A percentile compares a stretch with the other conserved stretches of the same genome.
phyloP scores from a whole-genome alignment of 2,113 vertebrate genomes.

The Oreochromis tanganicae region DNA sequence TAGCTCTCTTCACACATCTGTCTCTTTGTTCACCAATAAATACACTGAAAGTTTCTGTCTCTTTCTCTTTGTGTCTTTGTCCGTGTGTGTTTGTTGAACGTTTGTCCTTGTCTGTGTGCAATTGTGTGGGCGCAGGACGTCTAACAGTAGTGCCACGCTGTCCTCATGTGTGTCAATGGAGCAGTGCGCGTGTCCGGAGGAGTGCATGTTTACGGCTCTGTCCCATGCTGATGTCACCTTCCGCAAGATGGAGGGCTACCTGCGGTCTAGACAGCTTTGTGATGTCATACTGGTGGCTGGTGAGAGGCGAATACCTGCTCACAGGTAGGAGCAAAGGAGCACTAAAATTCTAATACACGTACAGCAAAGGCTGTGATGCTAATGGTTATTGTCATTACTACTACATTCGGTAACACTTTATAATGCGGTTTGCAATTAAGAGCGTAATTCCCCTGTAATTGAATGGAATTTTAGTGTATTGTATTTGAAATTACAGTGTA shows the following conservation, averaged over 20 bases:
- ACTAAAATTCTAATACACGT: not conserved
- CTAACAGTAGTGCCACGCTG: constrained; percentile 85
- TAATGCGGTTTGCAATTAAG: not conserved
- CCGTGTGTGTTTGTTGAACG: not conserved
- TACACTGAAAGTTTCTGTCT: constrained; percentile 19
- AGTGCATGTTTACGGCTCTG: constrained; percentile 87
- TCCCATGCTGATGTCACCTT: constrained; percentile 93
- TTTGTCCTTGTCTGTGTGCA: not conserved
- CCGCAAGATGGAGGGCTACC: constrained; percentile 95
- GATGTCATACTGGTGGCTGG: constrained; percentile 93
- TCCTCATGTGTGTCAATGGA: constrained; percentile 90
- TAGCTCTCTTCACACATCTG: not conserved
- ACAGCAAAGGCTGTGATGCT: not conserved
- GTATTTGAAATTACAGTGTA: not conserved
- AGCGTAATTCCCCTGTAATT: not conserved
- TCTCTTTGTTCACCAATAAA: constrained; percentile 3
- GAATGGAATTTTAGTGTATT: not conserved
- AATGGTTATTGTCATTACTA: not conserved
- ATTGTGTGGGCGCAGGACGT: constrained; percentile 74
- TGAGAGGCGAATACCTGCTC: constrained; percentile 93
- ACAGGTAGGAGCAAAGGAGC: constrained; percentile 76
- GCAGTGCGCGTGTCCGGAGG: constrained; percentile 85
- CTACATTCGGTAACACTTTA: not conserved
- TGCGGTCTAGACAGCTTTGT: constrained; percentile 88
- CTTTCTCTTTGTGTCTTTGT: constrained; percentile 20